These are phyloP conservation scores for Zoanthus sociatus DNA, from an alignment of 92 coral and sea anemone species.

Conservation along the genomic window DNA sequence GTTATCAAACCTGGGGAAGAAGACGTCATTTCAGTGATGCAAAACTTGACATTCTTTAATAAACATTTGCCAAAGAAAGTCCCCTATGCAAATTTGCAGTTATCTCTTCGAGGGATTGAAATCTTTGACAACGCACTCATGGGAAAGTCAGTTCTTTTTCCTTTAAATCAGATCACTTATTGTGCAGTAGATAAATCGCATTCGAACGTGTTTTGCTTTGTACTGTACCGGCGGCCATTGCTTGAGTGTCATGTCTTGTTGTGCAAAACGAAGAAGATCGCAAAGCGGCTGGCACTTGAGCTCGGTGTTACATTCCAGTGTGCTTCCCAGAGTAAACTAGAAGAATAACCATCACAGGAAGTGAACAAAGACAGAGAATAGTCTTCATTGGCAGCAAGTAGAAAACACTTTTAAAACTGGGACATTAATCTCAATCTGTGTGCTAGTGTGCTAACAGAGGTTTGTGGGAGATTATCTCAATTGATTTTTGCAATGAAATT, in stretches of 20 bases:
- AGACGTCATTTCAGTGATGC: constrained; percentile 54
- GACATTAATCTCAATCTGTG: no score
- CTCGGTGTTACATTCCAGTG: constrained; percentile 10
- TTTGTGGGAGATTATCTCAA: no score
- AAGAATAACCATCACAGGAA: background rate
- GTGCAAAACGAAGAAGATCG: constrained; percentile 49
- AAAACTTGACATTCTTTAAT: constrained; percentile 21
- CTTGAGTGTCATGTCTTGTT: constrained; percentile 57
- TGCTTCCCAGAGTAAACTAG: background rate
- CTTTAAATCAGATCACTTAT: constrained; percentile 46
- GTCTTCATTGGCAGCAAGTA: no score
- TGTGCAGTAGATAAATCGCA: constrained; percentile 55
- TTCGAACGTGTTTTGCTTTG: constrained; percentile 52
- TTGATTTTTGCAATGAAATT: no score
- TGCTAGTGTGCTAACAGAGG: no score
- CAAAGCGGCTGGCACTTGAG: constrained; percentile 47
- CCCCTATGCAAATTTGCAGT: constrained; percentile 18
- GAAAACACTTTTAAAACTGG: no score
- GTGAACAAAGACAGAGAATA: background rate
- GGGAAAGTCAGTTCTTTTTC: constrained; percentile 34
- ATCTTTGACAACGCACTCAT: constrained; percentile 22
- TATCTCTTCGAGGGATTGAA: constrained; percentile 44
- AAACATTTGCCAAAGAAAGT: constrained; percentile 9
- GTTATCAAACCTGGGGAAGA: constrained; percentile 52
- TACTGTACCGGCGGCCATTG: constrained; percentile 28